Conservation (phyloP, 2,888 invertebrate genomes). For the Cataglyphis rosenhaueri region DNA sequence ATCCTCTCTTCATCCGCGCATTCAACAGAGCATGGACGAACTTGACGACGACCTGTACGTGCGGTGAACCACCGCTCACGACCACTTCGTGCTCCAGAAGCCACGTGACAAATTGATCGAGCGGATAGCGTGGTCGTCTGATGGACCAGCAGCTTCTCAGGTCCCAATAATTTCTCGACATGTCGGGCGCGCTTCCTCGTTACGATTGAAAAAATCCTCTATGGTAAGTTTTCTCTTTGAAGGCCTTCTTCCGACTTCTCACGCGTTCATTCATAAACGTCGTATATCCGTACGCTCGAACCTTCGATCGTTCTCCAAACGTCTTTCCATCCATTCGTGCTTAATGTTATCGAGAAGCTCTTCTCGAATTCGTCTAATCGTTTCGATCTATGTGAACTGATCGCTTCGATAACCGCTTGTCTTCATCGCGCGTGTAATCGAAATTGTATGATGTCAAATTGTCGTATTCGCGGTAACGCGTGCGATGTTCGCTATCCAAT, state of each 20-base stretch:
- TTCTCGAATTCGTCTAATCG: conserved; percentile 51
- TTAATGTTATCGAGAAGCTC: conserved; percentile 27
- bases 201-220: background rate
- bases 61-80: conserved; percentile 71
- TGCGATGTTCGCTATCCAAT: background rate
- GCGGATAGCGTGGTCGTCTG: conserved; percentile 60
- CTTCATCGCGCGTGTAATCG: background rate
- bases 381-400: conserved; percentile 3
- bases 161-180: conserved; percentile 72
- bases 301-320: conserved; percentile 38
- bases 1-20: conserved; percentile 60
- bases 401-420: background rate
- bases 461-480: background rate
- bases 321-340: conserved; percentile 64
- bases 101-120: conserved; percentile 58
- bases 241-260: conserved; percentile 61
- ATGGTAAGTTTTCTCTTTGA: conserved; percentile 13
- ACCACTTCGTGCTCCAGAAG: conserved; percentile 79
- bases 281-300: conserved; percentile 45
- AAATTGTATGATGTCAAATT: background rate
- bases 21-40: conserved; percentile 76
- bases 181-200: conserved; percentile 61
- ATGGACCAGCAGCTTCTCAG: conserved; percentile 76
- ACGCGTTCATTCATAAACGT: conserved; percentile 63
- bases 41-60: conserved; percentile 77